phyloP scores from a whole-genome alignment of 2,113 vertebrate genomes.

The Varanus salvator region DNA sequence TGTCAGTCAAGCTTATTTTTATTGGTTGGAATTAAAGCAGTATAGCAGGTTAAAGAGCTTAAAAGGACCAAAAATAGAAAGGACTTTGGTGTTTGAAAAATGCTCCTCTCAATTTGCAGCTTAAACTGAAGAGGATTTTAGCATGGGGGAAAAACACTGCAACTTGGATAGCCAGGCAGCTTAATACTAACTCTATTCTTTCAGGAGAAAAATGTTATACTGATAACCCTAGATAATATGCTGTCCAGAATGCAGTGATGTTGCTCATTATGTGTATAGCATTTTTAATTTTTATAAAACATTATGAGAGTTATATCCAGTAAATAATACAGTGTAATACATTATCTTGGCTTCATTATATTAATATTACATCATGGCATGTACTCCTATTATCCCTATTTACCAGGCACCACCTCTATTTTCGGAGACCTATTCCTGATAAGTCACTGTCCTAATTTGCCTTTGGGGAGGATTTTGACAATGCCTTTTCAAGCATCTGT shows the following conservation, averaged over 20 bases:
- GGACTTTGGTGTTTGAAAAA: slow-evolving; percentile 61
- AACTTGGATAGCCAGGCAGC: not conserved
- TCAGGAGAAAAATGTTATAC: not conserved
- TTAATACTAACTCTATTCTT: slow-evolving; percentile 30
- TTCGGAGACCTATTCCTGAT: not conserved
- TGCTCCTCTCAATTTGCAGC: slow-evolving; percentile 60
- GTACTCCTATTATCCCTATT: not conserved
- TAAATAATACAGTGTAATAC: not conserved
- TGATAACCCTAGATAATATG: slow-evolving; percentile 23
- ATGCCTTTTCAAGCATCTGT: not conserved
- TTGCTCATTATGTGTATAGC: not conserved
- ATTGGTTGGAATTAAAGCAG: slow-evolving; percentile 69
- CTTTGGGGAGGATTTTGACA: not conserved
- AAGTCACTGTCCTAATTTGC: not conserved
- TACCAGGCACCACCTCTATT: not conserved
- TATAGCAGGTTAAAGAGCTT: slow-evolving; percentile 73
- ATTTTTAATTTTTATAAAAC: slow-evolving; percentile 16
- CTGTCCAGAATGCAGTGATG: slow-evolving; percentile 28
- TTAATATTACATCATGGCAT: not conserved
- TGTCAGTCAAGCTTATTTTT: slow-evolving; percentile 67
- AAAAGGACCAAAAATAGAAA: slow-evolving; percentile 71
- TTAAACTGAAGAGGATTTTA: slow-evolving; percentile 46
- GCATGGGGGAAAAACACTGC: not conserved
- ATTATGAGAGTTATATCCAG: not conserved
- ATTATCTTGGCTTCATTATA: not conserved